Conservation (phyloP, 2,797 vertebrate species). For the Megaceryle alcyon region DNA sequence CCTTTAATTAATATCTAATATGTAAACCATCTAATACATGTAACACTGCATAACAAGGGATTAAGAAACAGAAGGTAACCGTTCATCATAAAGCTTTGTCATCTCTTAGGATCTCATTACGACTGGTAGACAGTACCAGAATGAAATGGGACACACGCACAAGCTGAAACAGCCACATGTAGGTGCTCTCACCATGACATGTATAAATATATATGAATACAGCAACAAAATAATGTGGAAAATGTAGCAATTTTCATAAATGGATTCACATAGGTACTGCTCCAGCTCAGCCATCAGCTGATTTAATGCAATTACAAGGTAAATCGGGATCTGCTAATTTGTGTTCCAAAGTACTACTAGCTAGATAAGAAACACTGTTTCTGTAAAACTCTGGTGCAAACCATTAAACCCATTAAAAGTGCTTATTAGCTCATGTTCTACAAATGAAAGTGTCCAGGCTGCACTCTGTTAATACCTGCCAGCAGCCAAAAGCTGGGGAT, state of each 20-base stretch:
- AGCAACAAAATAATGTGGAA: neutral
- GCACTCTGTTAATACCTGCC: conserved; percentile 7
- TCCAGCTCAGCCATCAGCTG: neutral
- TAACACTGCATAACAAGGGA: conserved; percentile 65
- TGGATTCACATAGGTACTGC: neutral
- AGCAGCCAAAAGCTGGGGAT: neutral
- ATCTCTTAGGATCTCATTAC: conserved; percentile 45
- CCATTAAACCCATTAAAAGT: conserved; percentile 53
- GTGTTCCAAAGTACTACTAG: neutral
- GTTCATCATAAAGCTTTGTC: conserved; percentile 44
- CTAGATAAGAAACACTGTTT: conserved; percentile 29
- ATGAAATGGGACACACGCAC: neutral
- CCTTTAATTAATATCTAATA: conserved; percentile 72
- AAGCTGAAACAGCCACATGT: neutral
- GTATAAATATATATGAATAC: neutral
- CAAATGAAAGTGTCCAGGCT: conserved; percentile 3
- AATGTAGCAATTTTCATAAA: neutral
- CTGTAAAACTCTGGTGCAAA: neutral
- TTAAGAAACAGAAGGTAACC: conserved; percentile 70
- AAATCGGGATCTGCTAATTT: conserved; percentile 18
- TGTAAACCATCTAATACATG: conserved; percentile 69
- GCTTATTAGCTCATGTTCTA: conserved; percentile 44
- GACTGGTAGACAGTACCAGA: neutral
- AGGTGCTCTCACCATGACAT: neutral
- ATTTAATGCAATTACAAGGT: conserved; percentile 26